Evolutionary conservation across 2,797 vertebrate genomes (phyloP).

Genomic region (Varecia variegata): DNA sequence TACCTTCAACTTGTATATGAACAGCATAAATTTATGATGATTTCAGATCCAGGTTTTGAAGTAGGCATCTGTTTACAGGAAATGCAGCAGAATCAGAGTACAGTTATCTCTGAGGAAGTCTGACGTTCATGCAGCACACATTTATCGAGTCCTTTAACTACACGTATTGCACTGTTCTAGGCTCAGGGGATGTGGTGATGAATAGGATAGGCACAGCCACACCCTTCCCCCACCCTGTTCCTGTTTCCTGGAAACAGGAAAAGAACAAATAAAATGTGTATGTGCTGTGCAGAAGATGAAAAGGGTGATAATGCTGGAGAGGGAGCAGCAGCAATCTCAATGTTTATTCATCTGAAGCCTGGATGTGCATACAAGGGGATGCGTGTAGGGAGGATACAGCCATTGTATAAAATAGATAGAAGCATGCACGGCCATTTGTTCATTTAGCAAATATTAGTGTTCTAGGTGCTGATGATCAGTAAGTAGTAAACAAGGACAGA

Average conservation of each 20-base stretch:
- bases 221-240: too few relatives aligned
- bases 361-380: too few relatives aligned
- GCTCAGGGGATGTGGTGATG: background rate
- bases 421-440: background rate
- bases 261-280: background rate
- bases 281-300: background rate
- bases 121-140: rapidly evolving
- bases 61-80: background rate
- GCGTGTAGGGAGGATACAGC: background rate
- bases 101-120: background rate
- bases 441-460: background rate
- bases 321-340: rapidly evolving
- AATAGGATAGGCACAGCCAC: background rate
- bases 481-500: background rate
- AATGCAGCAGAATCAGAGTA: background rate
- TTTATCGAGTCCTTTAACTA: rapidly evolving
- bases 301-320: background rate
- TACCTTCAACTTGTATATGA: background rate
- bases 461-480: background rate
- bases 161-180: background rate
- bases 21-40: background rate
- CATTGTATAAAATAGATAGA: background rate
- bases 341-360: background rate
- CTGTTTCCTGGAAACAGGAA: background rate
- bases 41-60: background rate